phyloP scores from a whole-genome alignment of 2,797 vertebrate species.

The Perodicticus potto region DNA sequence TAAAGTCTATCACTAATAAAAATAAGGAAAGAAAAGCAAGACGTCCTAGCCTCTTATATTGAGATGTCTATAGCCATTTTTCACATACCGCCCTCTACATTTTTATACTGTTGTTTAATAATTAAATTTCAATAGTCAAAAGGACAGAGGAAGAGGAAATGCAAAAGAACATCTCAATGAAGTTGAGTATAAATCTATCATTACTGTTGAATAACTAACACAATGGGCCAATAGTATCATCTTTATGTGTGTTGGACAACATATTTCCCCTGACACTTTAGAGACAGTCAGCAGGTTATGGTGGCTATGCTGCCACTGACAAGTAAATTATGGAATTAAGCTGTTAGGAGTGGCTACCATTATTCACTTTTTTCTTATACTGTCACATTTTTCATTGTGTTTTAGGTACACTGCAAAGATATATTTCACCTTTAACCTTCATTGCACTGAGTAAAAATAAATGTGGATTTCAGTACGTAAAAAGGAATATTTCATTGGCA shows the following conservation, averaged over 20 bases:
- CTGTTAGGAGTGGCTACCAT: background rate
- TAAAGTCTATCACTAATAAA: background rate
- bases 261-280: constrained; percentile 28
- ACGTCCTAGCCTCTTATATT: background rate
- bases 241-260: background rate
- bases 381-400: constrained; percentile 71
- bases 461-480: constrained; percentile 21
- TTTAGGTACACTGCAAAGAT: constrained; percentile 68
- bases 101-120: background rate
- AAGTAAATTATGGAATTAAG: constrained; percentile 49
- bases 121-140: background rate
- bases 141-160: background rate
- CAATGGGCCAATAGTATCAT: background rate
- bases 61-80: background rate
- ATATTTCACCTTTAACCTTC: constrained; percentile 77
- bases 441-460: constrained; percentile 68
- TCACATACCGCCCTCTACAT: background rate
- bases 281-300: constrained; percentile 8
- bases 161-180: background rate
- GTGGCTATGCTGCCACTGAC: background rate
- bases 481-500: constrained; percentile 63
- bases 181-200: background rate
- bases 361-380: constrained; percentile 63
- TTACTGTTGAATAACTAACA: background rate
- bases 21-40: background rate